phyloP scores from a whole-genome alignment of 1,140 invertebrate genomes.

The Meloidogyne floridensis region DNA sequence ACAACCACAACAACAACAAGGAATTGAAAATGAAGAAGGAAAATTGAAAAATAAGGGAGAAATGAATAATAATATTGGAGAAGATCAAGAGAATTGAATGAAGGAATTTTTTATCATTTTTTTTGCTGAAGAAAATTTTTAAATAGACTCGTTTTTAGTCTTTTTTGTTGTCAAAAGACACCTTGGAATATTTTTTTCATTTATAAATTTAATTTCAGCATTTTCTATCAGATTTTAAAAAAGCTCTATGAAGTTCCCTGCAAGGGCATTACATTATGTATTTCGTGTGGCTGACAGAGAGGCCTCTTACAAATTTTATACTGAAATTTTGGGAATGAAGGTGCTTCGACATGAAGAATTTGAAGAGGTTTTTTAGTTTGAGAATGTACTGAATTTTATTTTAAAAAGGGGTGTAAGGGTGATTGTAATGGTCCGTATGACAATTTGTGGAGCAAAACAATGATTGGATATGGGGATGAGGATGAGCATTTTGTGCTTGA shows the following conservation, averaged over 20 bases:
- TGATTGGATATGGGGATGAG: constrained; percentile 96
- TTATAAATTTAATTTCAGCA: background rate
- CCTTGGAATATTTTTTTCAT: background rate
- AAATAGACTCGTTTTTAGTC: background rate
- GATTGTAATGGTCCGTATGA: constrained; percentile 75
- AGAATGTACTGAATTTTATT: background rate
- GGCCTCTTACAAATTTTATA: constrained; percentile 82
- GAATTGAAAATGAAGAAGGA: background rate
- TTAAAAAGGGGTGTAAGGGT: constrained; percentile 22
- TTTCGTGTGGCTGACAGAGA: constrained; percentile 88
- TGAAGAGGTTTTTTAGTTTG: constrained; percentile 74
- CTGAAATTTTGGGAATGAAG: constrained; percentile 89
- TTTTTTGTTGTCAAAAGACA: background rate
- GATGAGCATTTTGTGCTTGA: constrained; percentile 93
- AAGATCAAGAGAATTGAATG: background rate
- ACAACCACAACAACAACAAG: constrained; percentile 8
- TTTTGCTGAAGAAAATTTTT: background rate
- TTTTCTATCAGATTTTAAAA: no score
- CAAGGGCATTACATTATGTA: constrained; percentile 70
- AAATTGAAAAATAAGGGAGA: background rate
- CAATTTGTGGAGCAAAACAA: constrained; percentile 97
- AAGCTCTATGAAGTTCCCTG: constrained; percentile 23
- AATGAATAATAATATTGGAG: background rate
- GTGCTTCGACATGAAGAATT: constrained; percentile 95
- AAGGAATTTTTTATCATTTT: background rate